Base-by-base conservation (phyloP, 2,113 vertebrate genomes). In the Heterochromis multidens region DNA sequence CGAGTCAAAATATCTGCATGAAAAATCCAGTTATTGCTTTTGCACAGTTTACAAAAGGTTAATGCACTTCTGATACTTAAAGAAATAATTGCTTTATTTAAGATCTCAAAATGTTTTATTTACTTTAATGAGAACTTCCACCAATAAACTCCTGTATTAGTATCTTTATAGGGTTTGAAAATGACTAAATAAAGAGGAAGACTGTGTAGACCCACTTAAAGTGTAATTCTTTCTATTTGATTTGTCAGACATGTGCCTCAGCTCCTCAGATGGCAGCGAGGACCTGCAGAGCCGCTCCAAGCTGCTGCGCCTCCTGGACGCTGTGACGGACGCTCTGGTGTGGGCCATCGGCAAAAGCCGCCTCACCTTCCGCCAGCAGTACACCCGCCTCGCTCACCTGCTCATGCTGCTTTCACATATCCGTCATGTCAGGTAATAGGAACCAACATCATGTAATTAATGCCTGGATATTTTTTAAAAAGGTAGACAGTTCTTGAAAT, bases 391-490 rank as follows among this genome's bases (percentile, higher is more conserved):
- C 90, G 99, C 99, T 4, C 98, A 99, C 33, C 91, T 99, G 84
- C 90, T 99, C 90, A 99, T 99, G 99, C 96, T 99, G 77, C 98
- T 99, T 3, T 99, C 98, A 3, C 98, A 99, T 0, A 94, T 99
- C 90, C 96, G 98, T 40, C 99, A 99, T 0, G 93, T 97, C 86
- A 99, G 99, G 99, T 99, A 96, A 62, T 19, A 37, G 3, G 16
- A 6, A 1, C 14, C 2, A 25, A 7, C 8, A 19, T 35, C 13
- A 4, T 13, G 9, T 56, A 9, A 13, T 19, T 27, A 16, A 49
- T 37, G 40, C 52, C 4, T 11, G 5, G 12, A 7, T 61, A 6
- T 25, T 1, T 27, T 23, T 56, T 23, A 29, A 72, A 52, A 74
- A 52, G 2, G 35, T 8, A 29, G 65, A 29, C 40, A 9, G 17